phyloP scores from a whole-genome alignment of 2,888 invertebrate genomes.

The Fragum whitleyi region DNA sequence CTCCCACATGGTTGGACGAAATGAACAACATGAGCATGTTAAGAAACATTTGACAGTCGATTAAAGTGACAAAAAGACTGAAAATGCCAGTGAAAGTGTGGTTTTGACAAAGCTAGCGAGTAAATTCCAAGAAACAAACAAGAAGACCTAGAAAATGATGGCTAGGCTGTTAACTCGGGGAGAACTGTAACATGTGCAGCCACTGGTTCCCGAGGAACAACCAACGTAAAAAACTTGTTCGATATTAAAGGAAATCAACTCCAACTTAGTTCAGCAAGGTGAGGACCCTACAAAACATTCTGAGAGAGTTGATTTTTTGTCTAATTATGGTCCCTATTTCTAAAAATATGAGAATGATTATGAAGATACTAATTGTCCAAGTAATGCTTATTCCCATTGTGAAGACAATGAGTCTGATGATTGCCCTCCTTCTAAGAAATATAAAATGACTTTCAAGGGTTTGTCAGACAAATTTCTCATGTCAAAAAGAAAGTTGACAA shows the following conservation, averaged over 20 bases:
- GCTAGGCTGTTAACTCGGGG: background rate
- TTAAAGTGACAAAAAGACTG: background rate
- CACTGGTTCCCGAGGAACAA: background rate
- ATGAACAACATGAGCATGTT: background rate
- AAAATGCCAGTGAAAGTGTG: background rate
- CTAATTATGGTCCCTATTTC: slow-evolving; percentile 4
- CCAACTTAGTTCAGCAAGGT: background rate
- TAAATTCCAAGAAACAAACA: background rate
- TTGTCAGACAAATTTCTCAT: slow-evolving; percentile 29
- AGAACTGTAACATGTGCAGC: background rate
- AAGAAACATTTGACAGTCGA: background rate
- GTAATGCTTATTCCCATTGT: background rate
- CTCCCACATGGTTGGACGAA: background rate
- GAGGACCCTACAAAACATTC: background rate
- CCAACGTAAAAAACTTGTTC: background rate
- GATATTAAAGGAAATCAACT: slow-evolving; percentile 3
- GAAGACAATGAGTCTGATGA: background rate
- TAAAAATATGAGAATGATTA: slow-evolving; percentile 1
- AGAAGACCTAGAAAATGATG: background rate
- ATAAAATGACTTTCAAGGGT: background rate
- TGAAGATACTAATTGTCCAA: background rate
- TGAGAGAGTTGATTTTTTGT: slow-evolving; percentile 11
- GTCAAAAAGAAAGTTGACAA: slow-evolving; percentile 25
- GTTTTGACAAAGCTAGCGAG: background rate
- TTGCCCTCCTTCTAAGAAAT: background rate